Conservation (phyloP, 92 coral and sea anemone species). For the Chrysogorgia sp. region DNA sequence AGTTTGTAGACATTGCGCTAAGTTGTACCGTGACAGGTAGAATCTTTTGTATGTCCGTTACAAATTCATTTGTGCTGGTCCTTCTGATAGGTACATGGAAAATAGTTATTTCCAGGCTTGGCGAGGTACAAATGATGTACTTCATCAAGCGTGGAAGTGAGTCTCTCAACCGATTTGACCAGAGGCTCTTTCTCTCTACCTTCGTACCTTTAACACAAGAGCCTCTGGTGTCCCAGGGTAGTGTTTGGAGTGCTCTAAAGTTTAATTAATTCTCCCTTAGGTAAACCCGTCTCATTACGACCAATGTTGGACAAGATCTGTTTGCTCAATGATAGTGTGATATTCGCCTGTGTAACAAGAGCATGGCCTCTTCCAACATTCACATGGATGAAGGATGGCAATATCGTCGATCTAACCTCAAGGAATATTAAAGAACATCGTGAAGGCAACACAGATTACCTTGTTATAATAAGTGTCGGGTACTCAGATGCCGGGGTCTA, state of each 20-base stretch:
- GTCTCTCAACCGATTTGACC: too few species aligned
- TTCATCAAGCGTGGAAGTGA: background rate
- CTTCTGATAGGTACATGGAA: too few species aligned
- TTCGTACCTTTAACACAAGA: background rate
- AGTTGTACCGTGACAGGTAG: too few species aligned
- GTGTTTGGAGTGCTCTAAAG: too few species aligned
- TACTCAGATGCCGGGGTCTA: constrained; percentile 31
- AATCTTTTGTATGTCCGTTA: too few species aligned
- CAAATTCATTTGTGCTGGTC: too few species aligned
- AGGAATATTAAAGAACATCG: background rate
- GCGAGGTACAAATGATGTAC: background rate
- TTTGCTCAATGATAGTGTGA: constrained; percentile 6
- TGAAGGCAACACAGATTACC: constrained; percentile 21
- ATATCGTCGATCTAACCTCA: constrained; percentile 7
- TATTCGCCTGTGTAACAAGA: constrained; percentile 11
- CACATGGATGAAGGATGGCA: constrained; percentile 30
- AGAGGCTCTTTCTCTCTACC: background rate
- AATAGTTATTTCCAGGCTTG: too few species aligned
- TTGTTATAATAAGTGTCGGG: constrained; percentile 2
- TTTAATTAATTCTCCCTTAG: background rate
- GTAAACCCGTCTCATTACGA: constrained; percentile 19
- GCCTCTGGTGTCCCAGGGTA: too few species aligned
- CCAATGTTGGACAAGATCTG: constrained; percentile 20
- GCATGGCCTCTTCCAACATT: constrained; percentile 28
- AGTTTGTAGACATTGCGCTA: too few species aligned